Evolutionary conservation across 1,140 invertebrate species (phyloP), one percentile per base, ranked within the genome.

Genomic region (Plodia interpunctella): DNA sequence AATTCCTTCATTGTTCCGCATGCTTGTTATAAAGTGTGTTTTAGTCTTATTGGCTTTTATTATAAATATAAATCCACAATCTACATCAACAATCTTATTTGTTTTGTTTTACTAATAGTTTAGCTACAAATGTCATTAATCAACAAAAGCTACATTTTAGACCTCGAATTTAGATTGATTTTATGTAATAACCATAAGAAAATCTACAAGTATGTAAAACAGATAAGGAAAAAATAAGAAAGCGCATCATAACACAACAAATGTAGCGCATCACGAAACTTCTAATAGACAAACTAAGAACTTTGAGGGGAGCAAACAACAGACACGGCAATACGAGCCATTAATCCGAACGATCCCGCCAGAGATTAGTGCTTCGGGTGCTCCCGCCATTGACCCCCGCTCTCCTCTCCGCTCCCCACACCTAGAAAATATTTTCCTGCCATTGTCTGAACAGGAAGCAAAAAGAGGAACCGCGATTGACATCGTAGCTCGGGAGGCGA

Each of bases 281-380:
- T 75, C 57, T 74, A 80, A 78, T 44, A 44, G 38, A 68, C 65
- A 72, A 73, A 76, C 69, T 62, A 72, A 78, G 68, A 82, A 83
- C 64, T 83, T 72, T 59, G 32, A 15, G 65, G 70, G 65, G 70
- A 66, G 78, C 79, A 80, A 82, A 84, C 78, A 82, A 83, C 78
- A 74, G 80, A 78, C 73, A 82, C 69, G 77, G 74, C 78, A 82
- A 83, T 80, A 74, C 76, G 81, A 87, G 73, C 81, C 78, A 87
- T 87, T 87, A 84, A 83, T 84, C 80, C 81, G 72, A 77, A 80
- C 81, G 80, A 83, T 80, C 76, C 74, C 70, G 72, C 67, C 74
- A 76, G 72, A 87, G 80, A 87, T 85, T 87, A 87, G 78, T 78
- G 76, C 75, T 74, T 72, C 72, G 61, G 21, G 21, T 25, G 21